Evolutionary conservation across 2,113 vertebrate genomes (phyloP).

Genomic region (Plecturocebus donacophilus): DNA sequence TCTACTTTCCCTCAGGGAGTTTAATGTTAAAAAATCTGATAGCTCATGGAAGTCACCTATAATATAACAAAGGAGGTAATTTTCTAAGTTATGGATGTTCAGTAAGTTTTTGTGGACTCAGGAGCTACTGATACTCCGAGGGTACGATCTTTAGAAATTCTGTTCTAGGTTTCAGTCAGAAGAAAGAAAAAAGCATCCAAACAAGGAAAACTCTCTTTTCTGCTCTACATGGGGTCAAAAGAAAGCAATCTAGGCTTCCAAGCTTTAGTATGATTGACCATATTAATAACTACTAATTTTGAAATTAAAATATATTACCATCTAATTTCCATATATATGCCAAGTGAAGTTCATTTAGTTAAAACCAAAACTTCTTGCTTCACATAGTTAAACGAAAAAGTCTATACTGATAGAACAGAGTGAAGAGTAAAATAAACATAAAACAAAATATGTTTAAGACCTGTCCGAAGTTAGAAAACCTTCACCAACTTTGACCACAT

Average conservation of each 20-base stretch:
- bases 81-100: neutral
- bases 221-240: neutral
- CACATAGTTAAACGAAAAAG: neutral
- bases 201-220: neutral
- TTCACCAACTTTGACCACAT: slow-evolving; percentile 78
- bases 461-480: slow-evolving; percentile 68
- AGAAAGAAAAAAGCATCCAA: neutral
- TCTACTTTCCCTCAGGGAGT: neutral
- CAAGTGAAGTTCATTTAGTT: slow-evolving; percentile 17
- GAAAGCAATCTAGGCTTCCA: neutral
- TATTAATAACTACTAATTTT: slow-evolving; percentile 12
- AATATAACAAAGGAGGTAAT: neutral
- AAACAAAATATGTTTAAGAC: slow-evolving; percentile 60
- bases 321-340: slow-evolving; percentile 2
- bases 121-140: neutral
- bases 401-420: slow-evolving; percentile 58
- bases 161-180: neutral
- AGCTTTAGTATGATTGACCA: neutral
- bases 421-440: slow-evolving; percentile 63
- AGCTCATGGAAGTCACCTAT: neutral
- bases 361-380: neutral
- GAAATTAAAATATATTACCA: slow-evolving; percentile 26
- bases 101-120: neutral
- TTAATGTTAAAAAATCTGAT: neutral
- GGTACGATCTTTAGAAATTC: neutral